Evolutionary conservation across 2,797 vertebrate genomes (phyloP), one percentile per base, ranked within the genome.

Genomic region (Gobionotothen gibberifrons): DNA sequence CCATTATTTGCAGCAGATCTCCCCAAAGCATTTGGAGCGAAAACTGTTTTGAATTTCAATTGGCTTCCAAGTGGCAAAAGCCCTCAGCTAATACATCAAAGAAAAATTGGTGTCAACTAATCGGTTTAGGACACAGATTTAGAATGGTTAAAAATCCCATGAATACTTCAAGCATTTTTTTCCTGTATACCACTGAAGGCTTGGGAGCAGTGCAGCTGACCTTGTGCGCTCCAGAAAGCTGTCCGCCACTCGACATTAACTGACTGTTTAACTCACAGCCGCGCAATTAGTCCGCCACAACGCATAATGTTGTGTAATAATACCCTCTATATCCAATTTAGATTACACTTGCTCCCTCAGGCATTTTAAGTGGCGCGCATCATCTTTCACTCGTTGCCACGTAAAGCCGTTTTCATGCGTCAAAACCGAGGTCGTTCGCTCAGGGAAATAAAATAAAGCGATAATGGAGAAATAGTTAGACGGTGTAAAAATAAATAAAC

Each of bases 61-160:
- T 94, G 94, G 92, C 92, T 94, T 94, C 93, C 91, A 90, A 94
- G 92, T 94, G 93, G 92, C 92, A 94, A 93, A 95, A 94, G 93
- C 94, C 94, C 93, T 93, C 91, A 94, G 94, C 93, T 94, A 94
- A 95, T 94, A 95, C 94, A 95, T 95, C 94, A 95, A 95, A 95
- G 93, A 95, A 94, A 94, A 93, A 94, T 93, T 94, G 93, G 91
- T 93, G 94, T 95, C 93, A 93, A 93, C 93, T 95, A 95, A 94
- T 95, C 94, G 93, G 93, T 95, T 95, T 95, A 96, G 90, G 93
- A 94, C 93, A 93, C 93, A 92, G 89, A 94, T 93, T 94, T 93
- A 87, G 84, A 94, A 93, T 88, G 93, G 92, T 89, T 91, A 87
- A 92, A 89, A 93, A 95, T 93, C 91, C 90, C 84, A 93, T 90